phyloP scores from a whole-genome alignment of 2,888 invertebrate species.

The Mesochorus sp. region DNA sequence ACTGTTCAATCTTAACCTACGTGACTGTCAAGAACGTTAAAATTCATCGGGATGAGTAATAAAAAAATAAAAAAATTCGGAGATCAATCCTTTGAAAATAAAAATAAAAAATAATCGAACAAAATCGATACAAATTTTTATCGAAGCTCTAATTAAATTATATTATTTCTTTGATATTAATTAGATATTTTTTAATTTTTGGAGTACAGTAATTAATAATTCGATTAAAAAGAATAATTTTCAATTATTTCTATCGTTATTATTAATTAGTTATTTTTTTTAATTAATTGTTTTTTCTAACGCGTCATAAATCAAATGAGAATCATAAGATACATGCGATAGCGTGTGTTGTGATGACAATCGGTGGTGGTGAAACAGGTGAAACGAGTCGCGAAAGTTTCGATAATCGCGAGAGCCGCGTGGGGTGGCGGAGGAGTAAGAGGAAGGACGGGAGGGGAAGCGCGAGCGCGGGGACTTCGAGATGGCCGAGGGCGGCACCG shows the following conservation, averaged over 20 bases:
- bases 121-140: too few relatives aligned
- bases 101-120: too few relatives aligned
- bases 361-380: conserved; percentile 49
- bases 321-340: not conserved
- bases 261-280: not conserved
- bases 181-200: too few relatives aligned
- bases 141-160: too few relatives aligned
- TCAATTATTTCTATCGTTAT: not conserved
- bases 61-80: too few relatives aligned
- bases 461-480: conserved; percentile 55
- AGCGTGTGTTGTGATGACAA: conserved; percentile 21
- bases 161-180: too few relatives aligned
- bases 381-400: conserved; percentile 58
- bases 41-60: too few relatives aligned
- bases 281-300: not conserved
- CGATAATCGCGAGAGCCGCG: conserved; percentile 50
- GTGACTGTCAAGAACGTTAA: too few relatives aligned
- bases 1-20: too few relatives aligned
- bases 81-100: too few relatives aligned
- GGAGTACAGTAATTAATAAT: not conserved
- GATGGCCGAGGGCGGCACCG: conserved; percentile 75
- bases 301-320: not conserved
- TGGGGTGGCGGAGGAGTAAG: conserved; percentile 6
- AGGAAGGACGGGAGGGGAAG: not conserved
- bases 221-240: not conserved